These are phyloP conservation scores for Anableps anableps DNA, from an alignment of 2,797 vertebrate species.

Conservation along the genomic window DNA sequence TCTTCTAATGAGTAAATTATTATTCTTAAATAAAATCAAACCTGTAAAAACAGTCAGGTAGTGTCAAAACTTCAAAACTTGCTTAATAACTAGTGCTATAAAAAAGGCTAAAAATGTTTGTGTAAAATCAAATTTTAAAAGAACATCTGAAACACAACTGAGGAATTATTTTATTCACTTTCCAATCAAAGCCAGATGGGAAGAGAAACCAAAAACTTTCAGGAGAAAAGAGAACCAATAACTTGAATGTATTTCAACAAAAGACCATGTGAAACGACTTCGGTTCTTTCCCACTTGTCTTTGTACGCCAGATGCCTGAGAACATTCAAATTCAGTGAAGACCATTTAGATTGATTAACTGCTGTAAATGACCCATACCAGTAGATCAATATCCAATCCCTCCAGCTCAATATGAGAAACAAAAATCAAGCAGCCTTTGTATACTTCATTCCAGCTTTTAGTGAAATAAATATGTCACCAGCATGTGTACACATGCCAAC, in stretches of 20 bases:
- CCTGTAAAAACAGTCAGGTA: background rate
- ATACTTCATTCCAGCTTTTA: constrained; percentile 10
- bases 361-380: background rate
- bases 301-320: constrained; percentile 18
- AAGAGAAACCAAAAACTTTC: background rate
- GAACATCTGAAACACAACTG: background rate
- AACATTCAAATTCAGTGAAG: constrained; percentile 12
- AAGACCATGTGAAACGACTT: constrained; percentile 30
- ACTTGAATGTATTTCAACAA: background rate
- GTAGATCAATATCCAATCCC: background rate
- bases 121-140: background rate
- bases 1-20: background rate
- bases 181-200: background rate
- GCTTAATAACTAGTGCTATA: background rate
- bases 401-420: background rate
- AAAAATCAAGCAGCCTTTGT: background rate
- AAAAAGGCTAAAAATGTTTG: background rate
- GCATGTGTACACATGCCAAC: constrained; percentile 16
- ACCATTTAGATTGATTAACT: constrained; percentile 6
- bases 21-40: background rate
- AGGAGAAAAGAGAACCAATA: background rate
- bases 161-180: background rate
- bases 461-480: background rate
- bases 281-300: constrained; percentile 1
- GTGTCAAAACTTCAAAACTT: background rate